Evolutionary conservation across 2,113 vertebrate species (phyloP).

Genomic region (Tursiops truncatus): DNA sequence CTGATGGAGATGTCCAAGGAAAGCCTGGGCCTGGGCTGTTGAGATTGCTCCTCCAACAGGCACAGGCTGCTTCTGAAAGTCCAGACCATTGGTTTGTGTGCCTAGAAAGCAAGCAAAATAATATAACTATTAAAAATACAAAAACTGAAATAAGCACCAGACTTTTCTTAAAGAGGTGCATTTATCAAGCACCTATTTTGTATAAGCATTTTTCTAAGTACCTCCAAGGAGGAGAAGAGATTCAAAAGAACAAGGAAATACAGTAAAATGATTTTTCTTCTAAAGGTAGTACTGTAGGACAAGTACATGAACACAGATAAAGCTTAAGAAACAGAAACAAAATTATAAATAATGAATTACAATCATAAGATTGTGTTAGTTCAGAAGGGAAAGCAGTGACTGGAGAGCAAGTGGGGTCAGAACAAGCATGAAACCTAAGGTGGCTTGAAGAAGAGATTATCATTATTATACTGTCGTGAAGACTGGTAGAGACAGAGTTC

Average conservation of each 20-base stretch:
- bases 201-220: neutral
- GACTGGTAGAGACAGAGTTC: neutral
- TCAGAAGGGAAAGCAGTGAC: neutral
- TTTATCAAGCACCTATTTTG: neutral
- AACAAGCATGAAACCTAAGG: neutral
- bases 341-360: neutral
- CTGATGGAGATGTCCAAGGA: slow-evolving; percentile 96
- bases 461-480: neutral
- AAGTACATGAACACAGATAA: neutral
- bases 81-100: slow-evolving; percentile 97
- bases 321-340: neutral
- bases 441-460: neutral
- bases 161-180: neutral
- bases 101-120: slow-evolving; percentile 83
- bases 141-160: neutral
- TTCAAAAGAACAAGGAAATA: neutral
- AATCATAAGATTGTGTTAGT: neutral
- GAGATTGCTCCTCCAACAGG: slow-evolving; percentile 94
- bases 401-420: too few species aligned
- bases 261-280: neutral
- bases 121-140: neutral
- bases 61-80: slow-evolving; percentile 97
- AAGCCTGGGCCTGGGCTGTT: slow-evolving; percentile 97
- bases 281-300: neutral
- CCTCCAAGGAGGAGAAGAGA: neutral